These are phyloP conservation scores for Bimastos eiseni DNA, from an alignment of 2,888 invertebrate species.

Conservation along the genomic window DNA sequence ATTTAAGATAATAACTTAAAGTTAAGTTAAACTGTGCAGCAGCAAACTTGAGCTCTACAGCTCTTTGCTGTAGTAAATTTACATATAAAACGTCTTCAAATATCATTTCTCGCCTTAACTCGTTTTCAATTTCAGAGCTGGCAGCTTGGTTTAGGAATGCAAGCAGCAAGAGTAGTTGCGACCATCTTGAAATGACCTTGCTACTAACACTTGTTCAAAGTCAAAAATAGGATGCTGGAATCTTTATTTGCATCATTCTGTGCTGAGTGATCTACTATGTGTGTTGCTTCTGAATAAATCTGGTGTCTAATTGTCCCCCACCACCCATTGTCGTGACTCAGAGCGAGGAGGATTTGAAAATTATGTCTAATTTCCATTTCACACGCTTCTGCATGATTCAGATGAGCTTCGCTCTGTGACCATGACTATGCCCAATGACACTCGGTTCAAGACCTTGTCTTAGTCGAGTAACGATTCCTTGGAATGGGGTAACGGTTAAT, in stretches of 20 bases:
- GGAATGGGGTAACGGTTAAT: not conserved
- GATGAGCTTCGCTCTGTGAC: not conserved
- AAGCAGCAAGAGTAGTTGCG: no score
- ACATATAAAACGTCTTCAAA: no score
- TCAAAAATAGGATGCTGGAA: not conserved
- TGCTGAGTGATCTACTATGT: not conserved
- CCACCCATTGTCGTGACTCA: not conserved
- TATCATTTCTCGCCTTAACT: no score
- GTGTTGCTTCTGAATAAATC: not conserved
- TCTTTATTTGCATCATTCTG: not conserved
- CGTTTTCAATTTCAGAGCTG: no score
- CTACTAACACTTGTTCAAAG: not conserved
- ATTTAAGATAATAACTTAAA: no score
- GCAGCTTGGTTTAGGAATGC: no score
- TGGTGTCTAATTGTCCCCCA: not conserved
- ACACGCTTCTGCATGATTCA: not conserved
- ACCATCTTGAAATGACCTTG: no score
- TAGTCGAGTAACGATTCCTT: not conserved
- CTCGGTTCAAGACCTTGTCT: not conserved
- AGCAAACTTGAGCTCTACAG: no score
- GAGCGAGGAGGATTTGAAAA: not conserved
- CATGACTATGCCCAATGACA: not conserved
- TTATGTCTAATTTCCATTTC: not conserved
- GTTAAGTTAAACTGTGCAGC: no score
- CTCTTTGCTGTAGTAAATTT: no score